Evolutionary conservation across 2,888 invertebrate genomes (phyloP).

Genomic region (Hydroisotoma schaefferi): DNA sequence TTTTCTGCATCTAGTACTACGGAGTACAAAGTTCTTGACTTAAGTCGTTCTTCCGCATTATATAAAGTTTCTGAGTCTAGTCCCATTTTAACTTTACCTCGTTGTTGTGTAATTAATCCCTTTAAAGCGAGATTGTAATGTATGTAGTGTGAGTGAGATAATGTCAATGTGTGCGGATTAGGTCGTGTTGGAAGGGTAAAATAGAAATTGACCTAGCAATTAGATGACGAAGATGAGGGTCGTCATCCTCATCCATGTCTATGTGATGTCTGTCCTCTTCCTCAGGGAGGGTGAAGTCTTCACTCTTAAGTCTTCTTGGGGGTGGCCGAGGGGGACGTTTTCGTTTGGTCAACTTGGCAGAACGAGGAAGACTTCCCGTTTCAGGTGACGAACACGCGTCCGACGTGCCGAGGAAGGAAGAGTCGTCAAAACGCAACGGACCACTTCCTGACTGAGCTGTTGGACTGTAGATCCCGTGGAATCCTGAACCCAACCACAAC

Average conservation of each 20-base stretch:
- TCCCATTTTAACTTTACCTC: too few relatives aligned
- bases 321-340: slow-evolving; percentile 48
- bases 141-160: background rate
- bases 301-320: slow-evolving; percentile 46
- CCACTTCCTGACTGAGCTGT: slow-evolving; percentile 45
- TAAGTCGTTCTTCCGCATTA: too few relatives aligned
- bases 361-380: slow-evolving; percentile 46
- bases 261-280: slow-evolving; percentile 33
- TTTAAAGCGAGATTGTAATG: background rate
- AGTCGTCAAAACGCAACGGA: slow-evolving; percentile 46
- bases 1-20: too few relatives aligned
- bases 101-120: background rate
- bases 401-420: slow-evolving; percentile 47
- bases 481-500: too few relatives aligned
- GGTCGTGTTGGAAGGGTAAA: too few relatives aligned
- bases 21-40: too few relatives aligned
- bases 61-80: too few relatives aligned
- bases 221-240: slow-evolving; percentile 47
- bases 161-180: too few relatives aligned
- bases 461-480: slow-evolving; percentile 47
- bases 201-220: slow-evolving; percentile 41
- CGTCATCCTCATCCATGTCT: slow-evolving; percentile 37
- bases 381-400: slow-evolving; percentile 48
- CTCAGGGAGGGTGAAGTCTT: slow-evolving; percentile 46
- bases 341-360: slow-evolving; percentile 47